Percentiles rank a stretch among this genome's conserved stretches.
Evolutionary conservation across 2,113 vertebrate species (phyloP).

Genomic region (Mirza zaza): DNA sequence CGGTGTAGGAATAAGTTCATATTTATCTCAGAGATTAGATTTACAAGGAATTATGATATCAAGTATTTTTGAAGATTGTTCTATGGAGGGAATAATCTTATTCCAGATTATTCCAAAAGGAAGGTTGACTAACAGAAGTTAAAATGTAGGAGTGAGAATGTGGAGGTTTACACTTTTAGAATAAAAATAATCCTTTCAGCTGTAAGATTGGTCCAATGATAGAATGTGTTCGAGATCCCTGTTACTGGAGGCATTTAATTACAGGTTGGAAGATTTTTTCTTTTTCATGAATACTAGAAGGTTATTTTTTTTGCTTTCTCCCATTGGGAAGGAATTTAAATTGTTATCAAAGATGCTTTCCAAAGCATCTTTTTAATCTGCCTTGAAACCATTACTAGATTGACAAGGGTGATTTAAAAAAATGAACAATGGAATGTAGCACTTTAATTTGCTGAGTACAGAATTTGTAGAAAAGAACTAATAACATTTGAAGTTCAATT

Average conservation of each 20-base stretch:
- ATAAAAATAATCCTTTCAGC: not conserved
- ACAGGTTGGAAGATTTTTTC: not conserved
- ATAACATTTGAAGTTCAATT: not conserved
- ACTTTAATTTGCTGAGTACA: not conserved
- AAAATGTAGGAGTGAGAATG: not conserved
- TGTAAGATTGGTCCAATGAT: not conserved
- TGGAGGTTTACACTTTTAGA: not conserved
- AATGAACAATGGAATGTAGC: not conserved
- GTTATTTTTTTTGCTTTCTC: not conserved
- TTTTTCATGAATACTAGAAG: not conserved
- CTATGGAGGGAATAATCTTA: not conserved
- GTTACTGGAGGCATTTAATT: not conserved
- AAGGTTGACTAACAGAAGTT: not conserved
- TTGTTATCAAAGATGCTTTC: not conserved
- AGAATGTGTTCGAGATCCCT: not conserved
- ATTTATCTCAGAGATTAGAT: not conserved
- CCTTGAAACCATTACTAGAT: not conserved
- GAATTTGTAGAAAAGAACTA: not conserved
- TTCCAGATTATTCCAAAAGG: not conserved
- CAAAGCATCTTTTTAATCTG: too few species aligned
- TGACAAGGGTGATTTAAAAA: not conserved
- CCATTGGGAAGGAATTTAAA: not conserved
- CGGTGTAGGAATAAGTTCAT: not conserved
- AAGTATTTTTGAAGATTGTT: slow-evolving; percentile 4
- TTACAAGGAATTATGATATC: not conserved